These are phyloP conservation scores for Tamias sibiricus DNA, from an alignment of 2,113 vertebrate genomes.

Conservation along the genomic window DNA sequence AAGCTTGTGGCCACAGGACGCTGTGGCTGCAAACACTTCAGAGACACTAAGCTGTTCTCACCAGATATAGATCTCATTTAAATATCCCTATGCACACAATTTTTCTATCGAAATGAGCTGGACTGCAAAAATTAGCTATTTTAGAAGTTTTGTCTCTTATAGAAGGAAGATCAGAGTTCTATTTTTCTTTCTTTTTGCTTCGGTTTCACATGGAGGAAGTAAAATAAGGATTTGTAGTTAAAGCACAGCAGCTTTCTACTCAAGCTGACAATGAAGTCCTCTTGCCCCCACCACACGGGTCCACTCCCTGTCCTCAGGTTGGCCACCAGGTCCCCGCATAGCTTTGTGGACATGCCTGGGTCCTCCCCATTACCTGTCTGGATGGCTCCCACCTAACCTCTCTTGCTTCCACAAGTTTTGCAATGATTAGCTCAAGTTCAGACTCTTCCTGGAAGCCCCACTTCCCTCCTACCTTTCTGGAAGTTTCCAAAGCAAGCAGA, in stretches of 20 bases:
- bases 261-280: not conserved
- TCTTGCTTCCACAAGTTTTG: not conserved
- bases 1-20: conserved; percentile 10
- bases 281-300: not conserved
- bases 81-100: conserved; percentile 34
- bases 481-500: conserved; percentile 43
- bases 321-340: not conserved
- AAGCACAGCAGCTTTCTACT: not conserved
- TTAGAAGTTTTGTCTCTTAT: conserved; percentile 46
- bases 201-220: conserved; percentile 10
- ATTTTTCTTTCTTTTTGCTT: not conserved
- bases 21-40: conserved; percentile 19
- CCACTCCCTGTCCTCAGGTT: not conserved
- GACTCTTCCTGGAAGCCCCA: not conserved
- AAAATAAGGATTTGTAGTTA: not conserved
- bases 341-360: not conserved
- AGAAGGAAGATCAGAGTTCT: conserved; percentile 16
- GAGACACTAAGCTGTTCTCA: conserved; percentile 42
- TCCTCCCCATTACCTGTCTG: not conserved
- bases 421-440: not conserved
- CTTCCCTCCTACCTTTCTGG: not conserved
- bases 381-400: not conserved
- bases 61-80: conserved; percentile 37
- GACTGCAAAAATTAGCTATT: conserved; percentile 24
- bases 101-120: conserved; percentile 29